Percentiles rank a stretch among this genome's conserved stretches.
Conservation (phyloP, 2,888 invertebrate genomes). For the Carpatolechia fugitivella region DNA sequence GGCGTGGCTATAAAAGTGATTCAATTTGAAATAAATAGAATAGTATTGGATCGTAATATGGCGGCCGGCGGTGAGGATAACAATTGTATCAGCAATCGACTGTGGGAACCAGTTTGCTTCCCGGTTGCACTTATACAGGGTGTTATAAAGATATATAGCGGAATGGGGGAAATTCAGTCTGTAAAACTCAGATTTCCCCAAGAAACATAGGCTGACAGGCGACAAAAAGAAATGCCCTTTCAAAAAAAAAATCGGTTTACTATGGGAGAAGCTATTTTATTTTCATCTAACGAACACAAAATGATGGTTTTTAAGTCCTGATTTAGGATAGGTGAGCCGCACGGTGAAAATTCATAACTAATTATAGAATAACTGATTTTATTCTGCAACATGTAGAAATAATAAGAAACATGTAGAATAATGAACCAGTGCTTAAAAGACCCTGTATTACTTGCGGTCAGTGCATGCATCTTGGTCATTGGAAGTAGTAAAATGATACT, state of each 20-base stretch:
- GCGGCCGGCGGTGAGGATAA: background rate
- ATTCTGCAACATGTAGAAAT: background rate
- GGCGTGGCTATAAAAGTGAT: background rate
- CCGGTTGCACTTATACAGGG: background rate
- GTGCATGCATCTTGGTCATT: background rate
- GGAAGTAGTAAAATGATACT: background rate
- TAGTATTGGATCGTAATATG: background rate
- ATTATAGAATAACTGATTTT: background rate
- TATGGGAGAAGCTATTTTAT: no score
- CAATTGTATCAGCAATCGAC: constrained; percentile 6
- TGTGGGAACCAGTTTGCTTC: background rate
- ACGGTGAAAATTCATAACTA: no score
- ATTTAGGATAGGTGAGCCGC: no score
- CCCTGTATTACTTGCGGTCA: background rate
- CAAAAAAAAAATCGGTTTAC: no score
- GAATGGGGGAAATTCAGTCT: no score
- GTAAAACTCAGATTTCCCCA: no score
- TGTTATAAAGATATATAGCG: background rate
- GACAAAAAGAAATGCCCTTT: no score
- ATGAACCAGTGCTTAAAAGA: background rate
- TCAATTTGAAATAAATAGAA: background rate
- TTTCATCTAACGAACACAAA: no score
- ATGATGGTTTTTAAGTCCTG: no score
- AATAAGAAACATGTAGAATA: background rate
- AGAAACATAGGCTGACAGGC: no score